phyloP scores from a whole-genome alignment of 2,113 vertebrate species.

The Rhadina sibilatrix region DNA sequence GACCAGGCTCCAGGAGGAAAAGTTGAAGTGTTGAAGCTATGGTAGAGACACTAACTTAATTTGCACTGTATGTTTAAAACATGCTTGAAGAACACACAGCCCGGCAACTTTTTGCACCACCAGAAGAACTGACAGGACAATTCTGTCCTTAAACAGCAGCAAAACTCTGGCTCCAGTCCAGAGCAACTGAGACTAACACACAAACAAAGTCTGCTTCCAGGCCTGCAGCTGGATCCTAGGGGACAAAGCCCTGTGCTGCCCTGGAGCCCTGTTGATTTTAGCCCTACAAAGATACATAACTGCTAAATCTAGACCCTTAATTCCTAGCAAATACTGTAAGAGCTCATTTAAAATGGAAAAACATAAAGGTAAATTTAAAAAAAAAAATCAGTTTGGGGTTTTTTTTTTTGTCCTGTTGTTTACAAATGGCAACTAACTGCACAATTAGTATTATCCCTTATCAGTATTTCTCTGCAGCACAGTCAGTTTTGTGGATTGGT shows the following conservation, averaged over 20 bases:
- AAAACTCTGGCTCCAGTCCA: not conserved
- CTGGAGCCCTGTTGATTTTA: not conserved
- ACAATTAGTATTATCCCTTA: not conserved
- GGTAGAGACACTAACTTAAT: not conserved
- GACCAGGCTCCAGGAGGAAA: not conserved
- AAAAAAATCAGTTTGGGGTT: not conserved
- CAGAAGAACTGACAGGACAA: not conserved
- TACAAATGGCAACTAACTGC: not conserved
- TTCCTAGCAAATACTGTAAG: not conserved
- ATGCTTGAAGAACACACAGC: not conserved
- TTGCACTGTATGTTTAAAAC: not conserved
- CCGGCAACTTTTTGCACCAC: not conserved
- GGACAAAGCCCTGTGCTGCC: not conserved
- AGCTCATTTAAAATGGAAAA: not conserved
- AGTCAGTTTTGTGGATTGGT: not conserved
- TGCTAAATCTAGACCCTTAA: not conserved
- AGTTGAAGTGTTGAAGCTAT: not conserved
- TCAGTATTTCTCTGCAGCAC: not conserved
- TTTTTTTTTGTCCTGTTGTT: not conserved
- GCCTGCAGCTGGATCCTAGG: not conserved
- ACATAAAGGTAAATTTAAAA: not conserved
- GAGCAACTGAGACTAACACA: not conserved
- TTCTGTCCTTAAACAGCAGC: not conserved
- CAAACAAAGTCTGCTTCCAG: slow-evolving; percentile 16
- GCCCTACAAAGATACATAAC: not conserved